These are phyloP conservation scores for Meteorus colon DNA, from an alignment of 2,888 invertebrate species.

Conservation along the genomic window DNA sequence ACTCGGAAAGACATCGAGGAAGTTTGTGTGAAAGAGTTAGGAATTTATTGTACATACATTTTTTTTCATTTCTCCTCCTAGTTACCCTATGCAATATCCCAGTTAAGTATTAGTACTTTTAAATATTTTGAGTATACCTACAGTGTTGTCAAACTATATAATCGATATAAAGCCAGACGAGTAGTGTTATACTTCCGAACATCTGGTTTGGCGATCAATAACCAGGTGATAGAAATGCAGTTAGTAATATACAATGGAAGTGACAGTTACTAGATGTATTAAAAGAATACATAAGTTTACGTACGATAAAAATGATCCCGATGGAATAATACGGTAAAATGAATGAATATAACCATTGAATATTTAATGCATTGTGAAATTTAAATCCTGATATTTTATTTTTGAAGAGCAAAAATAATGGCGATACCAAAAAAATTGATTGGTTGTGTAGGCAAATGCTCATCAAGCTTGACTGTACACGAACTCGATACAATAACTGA, in stretches of 20 bases:
- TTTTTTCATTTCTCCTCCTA: not conserved
- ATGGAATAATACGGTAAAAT: conserved; percentile 2
- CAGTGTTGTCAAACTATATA: not conserved
- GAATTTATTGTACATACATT: not conserved
- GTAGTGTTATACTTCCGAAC: not conserved
- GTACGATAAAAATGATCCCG: not conserved
- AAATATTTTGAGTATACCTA: too few species aligned
- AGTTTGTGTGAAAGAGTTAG: not conserved
- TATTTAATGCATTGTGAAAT: not conserved
- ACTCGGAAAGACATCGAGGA: not conserved
- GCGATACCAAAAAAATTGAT: conserved; percentile 38
- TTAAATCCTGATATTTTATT: not conserved
- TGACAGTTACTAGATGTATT: not conserved
- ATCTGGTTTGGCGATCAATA: conserved; percentile 21
- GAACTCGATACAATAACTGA: conserved; percentile 64
- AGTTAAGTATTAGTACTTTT: not conserved
- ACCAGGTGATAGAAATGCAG: not conserved
- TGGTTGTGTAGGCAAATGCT: conserved; percentile 66
- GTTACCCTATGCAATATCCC: too few species aligned
- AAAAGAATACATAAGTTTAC: not conserved
- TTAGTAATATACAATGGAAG: not conserved
- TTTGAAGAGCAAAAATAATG: conserved; percentile 1
- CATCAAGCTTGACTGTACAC: conserved; percentile 57
- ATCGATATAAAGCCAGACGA: not conserved
- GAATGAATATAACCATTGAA: not conserved